Evolutionary conservation across 2,113 vertebrate genomes (phyloP), one percentile per base, ranked within the genome.

Genomic region (Menidia beryllina): DNA sequence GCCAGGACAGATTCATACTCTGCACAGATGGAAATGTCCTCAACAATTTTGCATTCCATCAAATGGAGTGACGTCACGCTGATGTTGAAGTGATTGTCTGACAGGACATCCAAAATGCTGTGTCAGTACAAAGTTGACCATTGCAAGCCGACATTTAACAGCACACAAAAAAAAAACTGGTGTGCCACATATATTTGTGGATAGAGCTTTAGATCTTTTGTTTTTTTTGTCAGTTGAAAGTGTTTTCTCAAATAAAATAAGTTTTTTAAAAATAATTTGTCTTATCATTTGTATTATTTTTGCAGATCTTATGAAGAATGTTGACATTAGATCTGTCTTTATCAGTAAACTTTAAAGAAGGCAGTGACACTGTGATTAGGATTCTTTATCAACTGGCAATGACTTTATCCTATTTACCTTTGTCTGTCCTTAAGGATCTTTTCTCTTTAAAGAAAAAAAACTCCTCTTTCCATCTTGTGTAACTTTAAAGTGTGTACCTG

Each of bases 241-340:
- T 12, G 0, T 1, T 80, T 79, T 84, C 30, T 55, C 53, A 50
- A 82, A 82, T 87, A 84, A 83, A 83, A n/a, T n/a, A 43, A 50
- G 5, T 0, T 30, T 71, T 54, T 66, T 72, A 21, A 4, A 17
- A 71, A 41, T 50, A 10, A 8, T 34, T 34, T 34, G 30, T 34
- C 7, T 34, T 10, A 8, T 34, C 7, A 34, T 34, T 34, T 34
- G 30, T 34, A 34, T 34, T 2, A 34, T 2, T 34, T 34, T 10
- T 34, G 5, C 30, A 34, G 7, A 3, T 1, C 20, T 23, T 15
- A 11, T 26, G 3, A 4, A 25, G 9, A 5, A 51, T 51, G 13
- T 51, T 51, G 8, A 26, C 11, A 25, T 25, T 51, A 7, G 10
- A n/a, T n/a, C n/a, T 34, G 10, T 34, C 30, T 34, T 34, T 34